Percentiles rank a stretch among this genome's conserved stretches.
Evolutionary conservation across 2,113 vertebrate species (phyloP).

Genomic region (Saiga tatarica): DNA sequence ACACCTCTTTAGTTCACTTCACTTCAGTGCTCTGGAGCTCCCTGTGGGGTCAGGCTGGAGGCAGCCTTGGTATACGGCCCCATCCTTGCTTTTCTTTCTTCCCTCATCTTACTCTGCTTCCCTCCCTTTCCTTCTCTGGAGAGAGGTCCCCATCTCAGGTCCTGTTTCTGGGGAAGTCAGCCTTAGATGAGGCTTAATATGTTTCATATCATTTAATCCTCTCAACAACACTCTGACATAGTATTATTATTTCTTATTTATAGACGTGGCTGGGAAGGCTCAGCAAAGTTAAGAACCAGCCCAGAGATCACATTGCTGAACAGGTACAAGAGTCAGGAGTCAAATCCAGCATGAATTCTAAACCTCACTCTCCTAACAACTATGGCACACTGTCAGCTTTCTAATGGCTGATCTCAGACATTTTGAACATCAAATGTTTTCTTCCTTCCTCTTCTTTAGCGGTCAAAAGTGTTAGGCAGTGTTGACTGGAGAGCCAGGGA

Average conservation of each 20-base stretch:
- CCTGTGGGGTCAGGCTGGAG: neutral
- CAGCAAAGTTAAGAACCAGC: neutral
- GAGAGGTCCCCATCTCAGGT: neutral
- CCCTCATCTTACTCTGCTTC: accelerated
- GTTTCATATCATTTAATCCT: neutral
- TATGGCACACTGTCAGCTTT: accelerated
- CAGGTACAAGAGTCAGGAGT: neutral
- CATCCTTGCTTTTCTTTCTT: neutral
- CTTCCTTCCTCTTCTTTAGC: neutral
- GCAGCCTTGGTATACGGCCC: neutral
- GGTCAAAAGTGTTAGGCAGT: neutral
- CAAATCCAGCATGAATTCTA: neutral
- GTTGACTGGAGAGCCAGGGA: neutral
- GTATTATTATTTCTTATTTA: neutral
- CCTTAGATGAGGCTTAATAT: neutral
- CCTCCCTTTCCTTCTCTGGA: neutral
- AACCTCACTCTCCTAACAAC: neutral
- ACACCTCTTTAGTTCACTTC: neutral
- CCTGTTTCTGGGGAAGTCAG: neutral
- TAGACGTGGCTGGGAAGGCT: neutral
- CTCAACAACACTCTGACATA: neutral
- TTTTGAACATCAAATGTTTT: neutral
- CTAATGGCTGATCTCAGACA: neutral
- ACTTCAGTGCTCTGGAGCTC: neutral
- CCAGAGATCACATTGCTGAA: neutral